Conservation (phyloP, 2,113 vertebrate species). For the Myotis davidii region DNA sequence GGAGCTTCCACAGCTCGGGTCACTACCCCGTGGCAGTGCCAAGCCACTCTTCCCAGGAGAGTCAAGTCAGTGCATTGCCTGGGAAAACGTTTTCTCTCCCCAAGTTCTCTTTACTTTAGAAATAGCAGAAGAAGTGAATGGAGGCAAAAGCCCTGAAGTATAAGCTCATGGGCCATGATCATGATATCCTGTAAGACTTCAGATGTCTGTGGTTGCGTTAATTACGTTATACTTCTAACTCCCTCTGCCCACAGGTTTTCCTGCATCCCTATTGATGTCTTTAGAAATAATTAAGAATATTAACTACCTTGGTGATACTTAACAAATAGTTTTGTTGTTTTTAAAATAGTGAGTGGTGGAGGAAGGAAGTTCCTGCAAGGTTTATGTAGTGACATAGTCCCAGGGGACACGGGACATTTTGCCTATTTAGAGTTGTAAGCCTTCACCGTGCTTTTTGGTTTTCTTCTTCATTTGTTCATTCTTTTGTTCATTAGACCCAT, state of each 20-base stretch:
- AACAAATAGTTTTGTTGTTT: background rate
- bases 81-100: background rate
- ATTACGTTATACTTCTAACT: background rate
- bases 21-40: too few relatives aligned
- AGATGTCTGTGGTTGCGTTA: background rate
- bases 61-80: background rate
- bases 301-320: background rate
- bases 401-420: background rate
- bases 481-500: background rate
- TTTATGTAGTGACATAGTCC: background rate
- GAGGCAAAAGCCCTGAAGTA: background rate
- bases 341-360: background rate
- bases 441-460: background rate
- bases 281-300: constrained; percentile 27
- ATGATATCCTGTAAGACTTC: background rate
- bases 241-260: background rate
- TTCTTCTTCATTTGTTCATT: background rate
- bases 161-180: background rate
- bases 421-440: background rate
- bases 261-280: background rate
- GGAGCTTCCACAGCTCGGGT: too few relatives aligned
- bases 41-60: too few relatives aligned
- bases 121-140: background rate
- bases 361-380: background rate
- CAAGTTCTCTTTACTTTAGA: constrained; percentile 17